Percentiles rank a stretch among this genome's conserved stretches.
Evolutionary conservation across 2,113 vertebrate genomes (phyloP).

Genomic region (Anoura caudifer): DNA sequence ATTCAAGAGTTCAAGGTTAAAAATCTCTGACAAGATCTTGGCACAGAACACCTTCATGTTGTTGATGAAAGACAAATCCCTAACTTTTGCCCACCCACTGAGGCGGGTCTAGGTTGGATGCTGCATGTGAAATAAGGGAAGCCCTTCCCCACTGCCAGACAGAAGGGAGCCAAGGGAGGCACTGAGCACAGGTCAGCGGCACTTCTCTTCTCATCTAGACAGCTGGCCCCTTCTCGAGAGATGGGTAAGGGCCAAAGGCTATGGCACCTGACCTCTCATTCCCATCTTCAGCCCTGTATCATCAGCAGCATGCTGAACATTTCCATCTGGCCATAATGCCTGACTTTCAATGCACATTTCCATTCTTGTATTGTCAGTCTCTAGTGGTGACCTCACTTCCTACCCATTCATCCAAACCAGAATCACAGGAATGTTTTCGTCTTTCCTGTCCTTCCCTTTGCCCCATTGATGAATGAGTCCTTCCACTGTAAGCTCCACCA

Average conservation of each 20-base stretch:
- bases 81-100: not conserved
- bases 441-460: not conserved
- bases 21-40: slow-evolving; percentile 20
- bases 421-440: not conserved
- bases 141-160: not conserved
- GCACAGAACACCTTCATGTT: not conserved
- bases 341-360: not conserved
- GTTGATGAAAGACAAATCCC: slow-evolving; percentile 13
- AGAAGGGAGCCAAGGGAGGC: not conserved
- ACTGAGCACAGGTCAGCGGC: not conserved
- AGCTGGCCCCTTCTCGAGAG: not conserved
- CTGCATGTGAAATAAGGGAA: not conserved
- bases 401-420: not conserved
- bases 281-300: not conserved
- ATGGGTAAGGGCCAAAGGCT: not conserved
- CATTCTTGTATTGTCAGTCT: not conserved
- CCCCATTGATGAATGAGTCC: not conserved
- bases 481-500: not conserved
- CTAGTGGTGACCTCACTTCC: not conserved
- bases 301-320: not conserved
- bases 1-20: not conserved
- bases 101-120: not conserved
- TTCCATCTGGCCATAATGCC: not conserved
- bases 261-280: not conserved
- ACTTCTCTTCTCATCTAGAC: not conserved